phyloP scores from a whole-genome alignment of 2,113 vertebrate genomes.

The Syngnathus floridae region DNA sequence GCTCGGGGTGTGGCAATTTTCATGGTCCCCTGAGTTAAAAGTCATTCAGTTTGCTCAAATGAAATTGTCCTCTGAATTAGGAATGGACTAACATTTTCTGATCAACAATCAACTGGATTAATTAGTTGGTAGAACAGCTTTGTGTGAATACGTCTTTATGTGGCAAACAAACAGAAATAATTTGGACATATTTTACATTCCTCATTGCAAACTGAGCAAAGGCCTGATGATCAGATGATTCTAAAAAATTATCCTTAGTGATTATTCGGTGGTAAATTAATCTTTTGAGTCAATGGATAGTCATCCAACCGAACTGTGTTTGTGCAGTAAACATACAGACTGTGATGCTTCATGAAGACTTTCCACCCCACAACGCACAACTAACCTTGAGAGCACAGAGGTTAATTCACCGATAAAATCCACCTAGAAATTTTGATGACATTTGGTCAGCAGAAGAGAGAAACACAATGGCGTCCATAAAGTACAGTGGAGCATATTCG shows the following conservation, averaged over 20 bases:
- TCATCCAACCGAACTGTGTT: not conserved
- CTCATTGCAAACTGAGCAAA: no score
- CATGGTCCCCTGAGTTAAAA: not conserved
- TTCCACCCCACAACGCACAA: not conserved
- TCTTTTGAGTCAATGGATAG: no score
- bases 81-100: no score
- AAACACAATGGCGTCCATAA: not conserved
- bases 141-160: no score
- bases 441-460: slow-evolving; percentile 7
- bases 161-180: no score
- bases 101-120: no score
- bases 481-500: slow-evolving; percentile 11
- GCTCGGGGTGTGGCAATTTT: slow-evolving; percentile 19
- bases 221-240: no score
- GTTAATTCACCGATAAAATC: not conserved
- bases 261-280: no score
- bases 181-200: no score
- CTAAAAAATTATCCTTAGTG: no score
- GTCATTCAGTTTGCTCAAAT: not conserved
- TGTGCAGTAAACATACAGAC: not conserved
- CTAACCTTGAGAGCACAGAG: not conserved
- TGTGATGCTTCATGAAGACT: not conserved
- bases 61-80: not conserved
- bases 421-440: not conserved
- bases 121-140: no score